Evolutionary conservation across 1,140 invertebrate species (phyloP).

Genomic region (Drosophila nigrodunni): DNA sequence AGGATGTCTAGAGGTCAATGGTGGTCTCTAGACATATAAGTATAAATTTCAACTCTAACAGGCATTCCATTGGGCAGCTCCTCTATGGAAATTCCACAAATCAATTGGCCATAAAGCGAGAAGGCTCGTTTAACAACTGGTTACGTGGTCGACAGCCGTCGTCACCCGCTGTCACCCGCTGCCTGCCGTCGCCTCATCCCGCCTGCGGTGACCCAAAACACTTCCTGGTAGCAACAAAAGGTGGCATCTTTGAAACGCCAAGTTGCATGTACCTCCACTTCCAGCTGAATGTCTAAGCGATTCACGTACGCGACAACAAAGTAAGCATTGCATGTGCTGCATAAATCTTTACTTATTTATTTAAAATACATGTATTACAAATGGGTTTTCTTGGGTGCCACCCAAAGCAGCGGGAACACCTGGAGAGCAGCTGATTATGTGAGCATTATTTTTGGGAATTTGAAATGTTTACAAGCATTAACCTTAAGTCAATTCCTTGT

Average conservation of each 20-base stretch:
- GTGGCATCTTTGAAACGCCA: constrained; percentile 67
- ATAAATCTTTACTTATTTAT: constrained; percentile 75
- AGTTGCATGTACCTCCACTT: constrained; percentile 26
- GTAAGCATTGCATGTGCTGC: constrained; percentile 64
- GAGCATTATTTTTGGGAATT: constrained; percentile 64
- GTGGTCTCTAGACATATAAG: constrained; percentile 12
- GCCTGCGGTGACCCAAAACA: constrained; percentile 47
- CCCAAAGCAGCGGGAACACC: constrained; percentile 7
- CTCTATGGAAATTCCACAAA: constrained; percentile 57
- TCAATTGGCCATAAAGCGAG: constrained; percentile 68
- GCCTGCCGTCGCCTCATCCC: constrained; percentile 13
- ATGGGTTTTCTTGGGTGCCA: constrained; percentile 23
- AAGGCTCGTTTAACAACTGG: constrained; percentile 76
- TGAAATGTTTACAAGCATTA: constrained; percentile 54
- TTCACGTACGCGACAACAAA: constrained; percentile 50
- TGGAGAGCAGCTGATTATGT: constrained; percentile 48
- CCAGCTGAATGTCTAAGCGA: constrained; percentile 40
- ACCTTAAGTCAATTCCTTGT: constrained; percentile 33
- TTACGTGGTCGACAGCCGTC: constrained; percentile 56
- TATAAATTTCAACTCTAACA: constrained; percentile 56
- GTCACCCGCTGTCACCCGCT: constrained; percentile 18
- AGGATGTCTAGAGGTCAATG: constrained; percentile 54
- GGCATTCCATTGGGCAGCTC: constrained; percentile 41
- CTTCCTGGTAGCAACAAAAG: constrained; percentile 71
- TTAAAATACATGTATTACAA: constrained; percentile 50